Conservation (phyloP, 1,140 invertebrate genomes). For the Cephus cinctus region DNA sequence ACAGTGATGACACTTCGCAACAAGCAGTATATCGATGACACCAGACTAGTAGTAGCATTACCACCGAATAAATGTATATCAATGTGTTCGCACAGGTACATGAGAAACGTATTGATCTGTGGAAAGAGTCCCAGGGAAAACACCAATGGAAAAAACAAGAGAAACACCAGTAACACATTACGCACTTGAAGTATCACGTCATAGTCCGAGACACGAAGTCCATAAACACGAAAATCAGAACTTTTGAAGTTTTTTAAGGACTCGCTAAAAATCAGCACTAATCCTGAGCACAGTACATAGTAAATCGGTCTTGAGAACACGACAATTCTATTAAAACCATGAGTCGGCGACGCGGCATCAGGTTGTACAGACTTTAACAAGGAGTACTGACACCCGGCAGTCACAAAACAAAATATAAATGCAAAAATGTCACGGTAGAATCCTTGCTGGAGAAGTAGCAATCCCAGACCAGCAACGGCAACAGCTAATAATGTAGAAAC, state of each 20-base stretch:
- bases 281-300: slow-evolving; percentile 82
- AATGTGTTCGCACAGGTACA: slow-evolving; percentile 93
- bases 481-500: slow-evolving; percentile 82
- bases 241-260: slow-evolving; percentile 50
- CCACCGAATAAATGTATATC: slow-evolving; percentile 98
- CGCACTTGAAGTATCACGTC: slow-evolving; percentile 68
- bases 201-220: slow-evolving; percentile 69
- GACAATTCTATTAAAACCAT: slow-evolving; percentile 96
- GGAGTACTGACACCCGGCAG: slow-evolving; percentile 96
- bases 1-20: slow-evolving; percentile 79
- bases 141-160: slow-evolving; percentile 88
- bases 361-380: slow-evolving; percentile 98
- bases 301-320: slow-evolving; percentile 94
- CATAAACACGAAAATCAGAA: slow-evolving; percentile 70
- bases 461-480: slow-evolving; percentile 82
- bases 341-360: slow-evolving; percentile 96
- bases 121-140: slow-evolving; percentile 94
- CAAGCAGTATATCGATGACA: slow-evolving; percentile 83
- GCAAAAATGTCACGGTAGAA: slow-evolving; percentile 92
- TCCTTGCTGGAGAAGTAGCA: slow-evolving; percentile 77
- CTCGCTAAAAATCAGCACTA: slow-evolving; percentile 68
- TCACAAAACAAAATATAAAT: slow-evolving; percentile 95
- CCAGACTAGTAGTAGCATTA: slow-evolving; percentile 88
- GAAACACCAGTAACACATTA: slow-evolving; percentile 75
- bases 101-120: slow-evolving; percentile 94